Evolutionary conservation across 2,797 vertebrate genomes (phyloP).

Genomic region (Peromyscus melanophrys): DNA sequence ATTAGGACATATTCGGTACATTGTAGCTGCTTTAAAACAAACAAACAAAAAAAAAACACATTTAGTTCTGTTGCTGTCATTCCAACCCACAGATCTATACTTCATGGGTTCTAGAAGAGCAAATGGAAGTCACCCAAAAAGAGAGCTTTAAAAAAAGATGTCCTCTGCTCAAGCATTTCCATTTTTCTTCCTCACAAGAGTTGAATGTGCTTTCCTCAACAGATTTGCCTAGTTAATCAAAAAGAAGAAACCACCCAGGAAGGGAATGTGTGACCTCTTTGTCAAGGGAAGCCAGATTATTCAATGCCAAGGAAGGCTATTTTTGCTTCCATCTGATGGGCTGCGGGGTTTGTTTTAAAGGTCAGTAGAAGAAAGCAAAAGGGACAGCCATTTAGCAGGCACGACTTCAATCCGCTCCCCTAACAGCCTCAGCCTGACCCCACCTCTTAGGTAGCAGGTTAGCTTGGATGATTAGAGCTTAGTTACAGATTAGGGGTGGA

Average conservation of each 20-base stretch:
- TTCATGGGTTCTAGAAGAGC: slow-evolving; percentile 37
- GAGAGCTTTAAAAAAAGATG: slow-evolving; percentile 71
- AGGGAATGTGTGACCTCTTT: slow-evolving; percentile 65
- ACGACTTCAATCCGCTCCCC: neutral
- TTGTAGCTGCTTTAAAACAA: slow-evolving; percentile 63
- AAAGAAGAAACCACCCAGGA: slow-evolving; percentile 67
- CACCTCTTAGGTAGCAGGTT: neutral
- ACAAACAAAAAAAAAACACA: slow-evolving; percentile 27
- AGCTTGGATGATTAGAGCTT: neutral
- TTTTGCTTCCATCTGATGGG: slow-evolving; percentile 65
- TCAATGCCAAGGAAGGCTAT: slow-evolving; percentile 74
- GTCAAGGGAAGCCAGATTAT: slow-evolving; percentile 71
- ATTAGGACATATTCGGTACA: slow-evolving; percentile 31
- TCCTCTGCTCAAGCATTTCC: slow-evolving; percentile 59
- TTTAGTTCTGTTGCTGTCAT: slow-evolving; percentile 26
- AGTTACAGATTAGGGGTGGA: neutral
- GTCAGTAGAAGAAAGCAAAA: slow-evolving; percentile 60
- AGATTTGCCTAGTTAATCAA: slow-evolving; percentile 74
- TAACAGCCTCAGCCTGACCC: neutral
- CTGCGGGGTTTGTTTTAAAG: slow-evolving; percentile 54
- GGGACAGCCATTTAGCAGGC: neutral
- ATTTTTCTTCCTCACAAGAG: slow-evolving; percentile 66
- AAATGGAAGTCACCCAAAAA: slow-evolving; percentile 75
- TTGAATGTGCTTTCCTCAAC: slow-evolving; percentile 51
- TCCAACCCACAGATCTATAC: slow-evolving; percentile 79